Base-by-base conservation (phyloP, 1,140 invertebrate species). In the Melanaphis sacchari region DNA sequence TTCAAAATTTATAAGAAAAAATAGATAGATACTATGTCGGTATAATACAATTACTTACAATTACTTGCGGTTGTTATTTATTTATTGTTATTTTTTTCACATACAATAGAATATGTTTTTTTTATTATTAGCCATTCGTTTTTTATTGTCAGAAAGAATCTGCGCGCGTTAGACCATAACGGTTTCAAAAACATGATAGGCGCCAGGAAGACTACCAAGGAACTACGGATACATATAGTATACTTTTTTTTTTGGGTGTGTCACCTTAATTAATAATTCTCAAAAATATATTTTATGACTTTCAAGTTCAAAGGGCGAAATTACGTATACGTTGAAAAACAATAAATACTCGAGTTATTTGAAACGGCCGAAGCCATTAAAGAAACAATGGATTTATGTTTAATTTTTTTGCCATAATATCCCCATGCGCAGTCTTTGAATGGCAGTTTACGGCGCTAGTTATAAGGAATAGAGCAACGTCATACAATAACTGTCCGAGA, bases 151-250 rank as follows among this genome's bases (percentile, higher is more conserved):
- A n/a, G 43, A 46, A 38, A 92, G n/a, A n/a, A 91, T 81, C 59
- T 81, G 66, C 41, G 90, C 40, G 90, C 91, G n/a, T 82, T 46
- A 92, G 66, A 92, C 91, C 91, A 76, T 82, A 81, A 92, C 91
- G 82, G 31, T 92, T 9, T 46, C 76, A 38, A 82, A 82, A 92
- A 92, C 43, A 38, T 82, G 91, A 82, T 92, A 82, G 91, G 91
- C 91, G 91, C 91, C 91, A 92, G n/a, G 31, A 6, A 8, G 91
- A 92, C 91, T 92, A 36, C n/a, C 76, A 49, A 49, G 46, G 43
- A 49, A 92, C 21, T 46, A 76, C 59, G n/a, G 59, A 11, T 76
- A 76, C 31, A n/a, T 18, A 76, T 76, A 31, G n/a, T n/a, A n/a
- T n/a, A n/a, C n/a, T 1, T 52, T 89, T 89, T 88, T 89, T 52